phyloP scores from a whole-genome alignment of 2,113 vertebrate species.

The Gasterosteus nipponicus region DNA sequence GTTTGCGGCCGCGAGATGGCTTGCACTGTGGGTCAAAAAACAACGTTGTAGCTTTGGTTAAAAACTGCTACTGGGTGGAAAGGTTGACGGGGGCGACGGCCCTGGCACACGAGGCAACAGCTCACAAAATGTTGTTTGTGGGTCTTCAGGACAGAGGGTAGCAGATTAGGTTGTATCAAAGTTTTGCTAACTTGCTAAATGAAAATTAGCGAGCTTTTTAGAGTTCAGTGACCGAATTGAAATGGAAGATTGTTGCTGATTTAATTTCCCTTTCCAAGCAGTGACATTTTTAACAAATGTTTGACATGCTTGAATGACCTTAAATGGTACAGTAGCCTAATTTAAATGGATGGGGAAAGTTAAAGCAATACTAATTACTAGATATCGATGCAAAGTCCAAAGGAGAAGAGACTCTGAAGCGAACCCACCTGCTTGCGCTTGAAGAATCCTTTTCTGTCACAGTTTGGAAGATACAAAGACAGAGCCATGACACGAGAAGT shows the following conservation, averaged over 20 bases:
- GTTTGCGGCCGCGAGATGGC: conserved; percentile 95
- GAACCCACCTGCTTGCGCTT: conserved; percentile 94
- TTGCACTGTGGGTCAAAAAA: conserved; percentile 87
- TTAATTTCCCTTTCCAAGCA: neutral
- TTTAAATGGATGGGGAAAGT: neutral
- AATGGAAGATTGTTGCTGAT: neutral
- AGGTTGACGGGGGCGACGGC: neutral
- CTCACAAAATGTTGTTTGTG: neutral
- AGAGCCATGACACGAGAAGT: conserved; percentile 90
- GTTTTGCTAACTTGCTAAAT: neutral
- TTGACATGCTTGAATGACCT: neutral
- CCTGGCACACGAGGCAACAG: neutral
- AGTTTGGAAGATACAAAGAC: conserved; percentile 96
- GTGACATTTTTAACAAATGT: neutral
- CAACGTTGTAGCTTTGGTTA: neutral
- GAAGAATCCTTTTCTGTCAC: conserved; percentile 97
- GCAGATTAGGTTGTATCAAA: neutral
- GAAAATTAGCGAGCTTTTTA: neutral
- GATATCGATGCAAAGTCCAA: neutral
- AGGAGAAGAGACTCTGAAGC: neutral
- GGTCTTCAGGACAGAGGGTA: neutral
- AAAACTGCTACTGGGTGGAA: conserved; percentile 4
- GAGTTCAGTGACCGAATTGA: neutral
- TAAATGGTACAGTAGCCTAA: conserved; percentile 6
- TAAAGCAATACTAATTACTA: neutral